Conservation (phyloP, 2,888 invertebrate genomes). For the Ochropleura leucogaster region DNA sequence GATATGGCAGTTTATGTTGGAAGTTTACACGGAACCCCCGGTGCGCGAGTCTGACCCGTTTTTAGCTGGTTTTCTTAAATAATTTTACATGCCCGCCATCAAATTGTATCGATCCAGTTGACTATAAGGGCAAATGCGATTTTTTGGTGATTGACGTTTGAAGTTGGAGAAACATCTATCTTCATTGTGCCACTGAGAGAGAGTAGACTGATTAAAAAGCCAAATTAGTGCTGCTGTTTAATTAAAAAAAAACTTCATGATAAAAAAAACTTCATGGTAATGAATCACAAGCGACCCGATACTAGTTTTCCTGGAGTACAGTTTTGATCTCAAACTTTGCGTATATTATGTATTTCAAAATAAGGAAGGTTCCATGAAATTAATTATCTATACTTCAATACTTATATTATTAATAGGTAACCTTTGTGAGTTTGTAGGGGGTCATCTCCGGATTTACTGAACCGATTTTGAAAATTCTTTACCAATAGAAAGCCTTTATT, state of each 20-base stretch:
- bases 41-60: no score
- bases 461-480: no score
- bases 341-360: neutral
- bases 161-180: neutral
- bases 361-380: neutral
- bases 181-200: neutral
- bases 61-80: neutral
- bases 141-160: neutral
- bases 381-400: neutral
- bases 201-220: no score
- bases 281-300: neutral
- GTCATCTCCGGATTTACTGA: no score
- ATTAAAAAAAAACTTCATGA: neutral
- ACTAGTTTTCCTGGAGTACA: neutral
- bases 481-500: no score
- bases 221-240: neutral
- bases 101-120: conserved; percentile 10
- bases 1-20: no score
- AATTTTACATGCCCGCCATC: conserved; percentile 10
- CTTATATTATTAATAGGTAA: no score
- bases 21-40: no score
- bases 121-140: neutral
- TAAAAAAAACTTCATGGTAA: neutral
- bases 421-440: no score
- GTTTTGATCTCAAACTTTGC: neutral